Percentiles rank a stretch among this genome's conserved stretches.
Conservation (phyloP, 2,888 invertebrate species). For the Tachina fera region DNA sequence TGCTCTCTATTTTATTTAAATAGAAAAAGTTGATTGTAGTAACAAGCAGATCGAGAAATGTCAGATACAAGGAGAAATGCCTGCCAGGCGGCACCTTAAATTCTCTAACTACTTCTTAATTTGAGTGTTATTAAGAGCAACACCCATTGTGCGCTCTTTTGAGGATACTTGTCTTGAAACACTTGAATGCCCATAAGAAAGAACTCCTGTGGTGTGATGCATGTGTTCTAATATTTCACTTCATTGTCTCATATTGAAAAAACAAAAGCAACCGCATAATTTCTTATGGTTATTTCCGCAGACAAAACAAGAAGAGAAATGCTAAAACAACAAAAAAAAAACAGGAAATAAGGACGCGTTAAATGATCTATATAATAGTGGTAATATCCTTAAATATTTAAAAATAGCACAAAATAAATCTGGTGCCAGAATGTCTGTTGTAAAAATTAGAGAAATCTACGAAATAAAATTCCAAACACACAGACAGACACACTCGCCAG, state of each 20-base stretch:
- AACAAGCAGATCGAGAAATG: no score
- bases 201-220: slow-evolving; percentile 33
- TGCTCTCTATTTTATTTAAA: no score
- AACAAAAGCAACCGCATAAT: slow-evolving; percentile 58
- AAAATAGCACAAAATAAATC: slow-evolving; percentile 34
- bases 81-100: no score
- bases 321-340: no score
- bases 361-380: neutral
- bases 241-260: slow-evolving; percentile 50
- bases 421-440: slow-evolving; percentile 62
- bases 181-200: neutral
- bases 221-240: slow-evolving; percentile 9
- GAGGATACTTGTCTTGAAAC: neutral
- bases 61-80: no score
- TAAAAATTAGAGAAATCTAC: neutral
- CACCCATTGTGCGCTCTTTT: no score
- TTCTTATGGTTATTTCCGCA: slow-evolving; percentile 31
- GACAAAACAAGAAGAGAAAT: neutral
- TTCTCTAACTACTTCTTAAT: no score
- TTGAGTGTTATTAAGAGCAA: no score
- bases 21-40: no score
- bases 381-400: slow-evolving; percentile 29
- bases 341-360: slow-evolving; percentile 6
- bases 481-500: neutral
- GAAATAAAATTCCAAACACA: neutral